A percentile compares a stretch with the other conserved stretches of the same genome.
phyloP scores from a whole-genome alignment of 35 echinoderm and acorn worm species.

The Hemicentrotus pulcherrimus region DNA sequence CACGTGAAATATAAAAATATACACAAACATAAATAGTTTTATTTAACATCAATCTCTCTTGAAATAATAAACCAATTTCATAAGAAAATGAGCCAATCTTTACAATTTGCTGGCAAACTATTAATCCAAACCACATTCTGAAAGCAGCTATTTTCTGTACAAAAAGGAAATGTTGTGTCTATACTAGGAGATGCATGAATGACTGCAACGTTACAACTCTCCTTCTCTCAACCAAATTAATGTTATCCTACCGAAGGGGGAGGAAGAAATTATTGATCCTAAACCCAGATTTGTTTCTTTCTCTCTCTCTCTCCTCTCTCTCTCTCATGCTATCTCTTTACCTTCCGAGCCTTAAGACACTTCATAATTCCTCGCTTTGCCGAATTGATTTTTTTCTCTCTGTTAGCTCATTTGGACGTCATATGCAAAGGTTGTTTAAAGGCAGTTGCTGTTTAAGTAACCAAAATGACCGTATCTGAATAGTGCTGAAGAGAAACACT shows the following conservation, averaged over 20 bases:
- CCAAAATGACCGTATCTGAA: background rate
- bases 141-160: background rate
- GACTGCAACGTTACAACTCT: background rate
- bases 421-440: background rate
- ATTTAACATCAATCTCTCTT: too few species aligned
- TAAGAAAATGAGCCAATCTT: too few species aligned
- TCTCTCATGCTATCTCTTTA: background rate
- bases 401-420: background rate
- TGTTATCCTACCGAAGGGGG: background rate
- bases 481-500: background rate
- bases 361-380: conserved; percentile 11
- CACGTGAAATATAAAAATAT: too few species aligned
- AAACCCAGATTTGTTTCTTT: background rate
- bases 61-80: too few species aligned
- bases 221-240: background rate
- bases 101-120: too few species aligned
- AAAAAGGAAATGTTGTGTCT: too few species aligned
- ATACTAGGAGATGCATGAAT: background rate
- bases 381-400: background rate
- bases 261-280: conserved; percentile 6
- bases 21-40: too few species aligned
- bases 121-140: too few species aligned
- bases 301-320: background rate
- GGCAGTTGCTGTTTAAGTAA: background rate
- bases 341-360: background rate